A percentile compares a stretch with the other conserved stretches of the same genome.
phyloP scores from a whole-genome alignment of 1,140 invertebrate species.

The Zaprionus gabonicus region DNA sequence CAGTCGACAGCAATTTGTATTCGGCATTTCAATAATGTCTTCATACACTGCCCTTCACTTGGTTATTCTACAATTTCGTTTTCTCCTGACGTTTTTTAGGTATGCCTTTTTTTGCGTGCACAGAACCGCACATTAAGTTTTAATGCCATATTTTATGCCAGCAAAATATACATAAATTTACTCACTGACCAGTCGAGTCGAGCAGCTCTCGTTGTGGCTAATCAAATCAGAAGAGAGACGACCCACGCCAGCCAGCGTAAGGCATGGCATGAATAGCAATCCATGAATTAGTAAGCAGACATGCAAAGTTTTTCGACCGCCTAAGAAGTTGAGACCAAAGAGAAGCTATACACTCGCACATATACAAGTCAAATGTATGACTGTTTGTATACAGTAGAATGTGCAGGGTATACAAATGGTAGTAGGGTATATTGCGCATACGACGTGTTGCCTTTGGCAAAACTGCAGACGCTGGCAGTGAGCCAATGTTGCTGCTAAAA shows the following conservation, averaged over 20 bases:
- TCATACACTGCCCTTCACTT: slow-evolving; percentile 11
- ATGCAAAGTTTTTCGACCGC: slow-evolving; percentile 62
- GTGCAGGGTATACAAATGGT: slow-evolving; percentile 45
- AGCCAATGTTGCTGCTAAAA: slow-evolving; percentile 50
- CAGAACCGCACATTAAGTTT: slow-evolving; percentile 73
- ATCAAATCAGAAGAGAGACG: slow-evolving; percentile 76
- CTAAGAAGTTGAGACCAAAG: slow-evolving; percentile 36
- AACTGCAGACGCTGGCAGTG: slow-evolving; percentile 39
- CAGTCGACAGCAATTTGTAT: slow-evolving; percentile 43
- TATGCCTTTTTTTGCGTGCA: slow-evolving; percentile 48
- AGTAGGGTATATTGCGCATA: slow-evolving; percentile 54
- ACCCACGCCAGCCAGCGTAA: slow-evolving; percentile 14
- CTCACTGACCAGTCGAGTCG: slow-evolving; percentile 42
- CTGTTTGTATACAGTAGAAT: slow-evolving; percentile 30
- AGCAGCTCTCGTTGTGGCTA: slow-evolving; percentile 43
- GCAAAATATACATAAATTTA: slow-evolving; percentile 78
- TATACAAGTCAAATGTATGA: background rate
- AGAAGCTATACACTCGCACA: slow-evolving; percentile 25
- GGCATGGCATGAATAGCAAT: slow-evolving; percentile 23
- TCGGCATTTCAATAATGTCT: slow-evolving; percentile 45
- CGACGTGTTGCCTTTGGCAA: slow-evolving; percentile 41
- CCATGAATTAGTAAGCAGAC: slow-evolving; percentile 70
- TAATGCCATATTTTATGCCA: slow-evolving; percentile 81
- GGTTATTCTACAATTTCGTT: background rate
- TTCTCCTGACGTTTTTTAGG: background rate